Base-by-base conservation (phyloP, 2,888 invertebrate genomes). In the Globia sparganii region DNA sequence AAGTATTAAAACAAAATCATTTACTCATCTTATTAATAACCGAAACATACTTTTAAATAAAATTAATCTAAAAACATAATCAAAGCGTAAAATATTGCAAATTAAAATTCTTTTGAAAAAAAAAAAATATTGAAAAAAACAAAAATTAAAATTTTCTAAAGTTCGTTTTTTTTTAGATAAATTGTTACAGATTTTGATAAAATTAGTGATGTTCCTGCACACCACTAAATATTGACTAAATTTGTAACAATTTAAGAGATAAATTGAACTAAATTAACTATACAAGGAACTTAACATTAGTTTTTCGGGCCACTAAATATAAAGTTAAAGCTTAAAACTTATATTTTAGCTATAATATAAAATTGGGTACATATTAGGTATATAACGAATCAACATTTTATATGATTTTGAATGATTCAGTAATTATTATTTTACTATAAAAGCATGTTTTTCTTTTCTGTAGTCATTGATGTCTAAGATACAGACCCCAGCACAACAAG, bases 81-180 rank as follows among this genome's bases (percentile, higher is more conserved):
- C 68, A 34, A 85, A 87, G 76, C 79, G 77, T 86, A 88, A 71
- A 72, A 79, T 84, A 84, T 84, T 84, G 84, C 84, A 72, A 74
- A 68, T 53, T 77, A 67, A 25, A 49, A 37, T 46, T 64, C 37
- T 56, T 37, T 62, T 25, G 21, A 43, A n/a, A 59, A 70, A 61
- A 61, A 34, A 43, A n/a, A 28, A n/a, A 0, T 11, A 43, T 28
- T 5, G 13, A 43, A 25, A 53, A 31, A 75, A 86, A 85, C 58
- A 62, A 68, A 58, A 56, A 49, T 66, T 64, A 34, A 37, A 86
- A 74, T 73, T 68, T 78, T 21, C 31, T 58, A 71, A 69, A 34
- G 43, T 64, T 58, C 0, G 25, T 40, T 37, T 34, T 56, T 56
- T 18, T 13, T 68, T 64, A 0, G 4, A 28, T 1, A 53, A 69